Evolutionary conservation across 2,888 invertebrate genomes (phyloP), one percentile per base, ranked within the genome.

Genomic region (Ypsolopha sequella): DNA sequence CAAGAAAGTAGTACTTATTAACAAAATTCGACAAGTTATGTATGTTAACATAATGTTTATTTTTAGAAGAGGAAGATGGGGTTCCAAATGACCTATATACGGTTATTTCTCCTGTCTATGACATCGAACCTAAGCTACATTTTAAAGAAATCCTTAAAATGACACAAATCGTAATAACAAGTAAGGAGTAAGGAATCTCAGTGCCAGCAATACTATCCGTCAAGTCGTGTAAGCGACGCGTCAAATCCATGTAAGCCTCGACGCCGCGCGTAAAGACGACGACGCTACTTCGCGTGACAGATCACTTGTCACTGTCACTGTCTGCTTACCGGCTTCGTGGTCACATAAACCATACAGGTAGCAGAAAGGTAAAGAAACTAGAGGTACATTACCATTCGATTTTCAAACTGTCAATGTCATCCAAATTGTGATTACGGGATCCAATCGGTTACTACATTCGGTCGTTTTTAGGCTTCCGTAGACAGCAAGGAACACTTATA

Each of bases 221-320:
- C 76, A 73, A 55, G 57, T 54, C 55, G 59, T 60, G 57, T 60
- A 58, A 58, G 59, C 64, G 64, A 52, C 10, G 47, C 41, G 63
- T 65, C 60, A 24, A 70, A 77, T 76, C 76, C 71, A 64, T 66
- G 76, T 75, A 76, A 74, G 70, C 68, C 59, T 57, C 41, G 45
- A 59, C 57, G 57, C 54, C 56, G 55, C 55, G 41, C 41, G n/a
- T 36, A 35, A 39, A 44, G 43, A 55, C 53, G 55, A 57, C 63
- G 60, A 56, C 56, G 54, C 55, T 58, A 49, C 24, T 36, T 24
- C 45, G 36, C 62, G 56, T 71, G 74, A 75, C 76, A 66, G 71
- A 69, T 73, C 70, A 71, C 73, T 70, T 69, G 68, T 73, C 73
- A 68, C 62, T 67, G 68, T 71, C 55, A 56, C 58, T 56, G 13